Percentiles rank a stretch among this genome's conserved stretches.
Evolutionary conservation across 2,113 vertebrate species (phyloP).

Genomic region (Lonchura striata): DNA sequence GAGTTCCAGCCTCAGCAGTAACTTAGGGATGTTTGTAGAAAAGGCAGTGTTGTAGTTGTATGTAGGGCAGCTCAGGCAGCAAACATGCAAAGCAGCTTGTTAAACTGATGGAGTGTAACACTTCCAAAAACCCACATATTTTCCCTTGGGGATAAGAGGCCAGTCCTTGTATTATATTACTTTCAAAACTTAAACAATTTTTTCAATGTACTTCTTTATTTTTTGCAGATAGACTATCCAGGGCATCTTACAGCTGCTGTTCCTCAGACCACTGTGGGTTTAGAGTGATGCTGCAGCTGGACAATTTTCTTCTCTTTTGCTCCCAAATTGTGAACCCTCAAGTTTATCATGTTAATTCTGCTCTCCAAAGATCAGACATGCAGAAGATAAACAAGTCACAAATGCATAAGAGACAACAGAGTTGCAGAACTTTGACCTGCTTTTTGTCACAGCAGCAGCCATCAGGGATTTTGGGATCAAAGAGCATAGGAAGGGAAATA

Average conservation of each 20-base stretch:
- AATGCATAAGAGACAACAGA: neutral
- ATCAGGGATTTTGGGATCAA: neutral
- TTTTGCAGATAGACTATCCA: neutral
- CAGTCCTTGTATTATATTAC: neutral
- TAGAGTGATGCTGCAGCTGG: neutral
- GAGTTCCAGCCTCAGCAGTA: neutral
- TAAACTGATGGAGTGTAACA: neutral
- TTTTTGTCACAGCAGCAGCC: neutral
- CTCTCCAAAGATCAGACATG: neutral
- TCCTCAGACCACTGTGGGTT: neutral
- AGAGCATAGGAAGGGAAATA: neutral
- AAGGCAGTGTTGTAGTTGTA: neutral
- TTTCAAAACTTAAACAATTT: neutral
- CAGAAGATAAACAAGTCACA: constrained; percentile 15
- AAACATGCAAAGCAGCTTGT: neutral
- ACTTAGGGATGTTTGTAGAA: neutral
- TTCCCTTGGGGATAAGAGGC: neutral
- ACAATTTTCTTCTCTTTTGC: neutral
- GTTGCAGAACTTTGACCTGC: neutral
- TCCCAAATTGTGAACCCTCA: neutral
- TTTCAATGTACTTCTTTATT: neutral
- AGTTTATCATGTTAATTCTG: neutral
- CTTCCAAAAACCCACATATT: rapidly evolving
- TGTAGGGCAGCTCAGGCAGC: neutral
- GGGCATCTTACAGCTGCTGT: neutral